phyloP scores from a whole-genome alignment of 2,797 vertebrate species.

The Cuculus canorus region DNA sequence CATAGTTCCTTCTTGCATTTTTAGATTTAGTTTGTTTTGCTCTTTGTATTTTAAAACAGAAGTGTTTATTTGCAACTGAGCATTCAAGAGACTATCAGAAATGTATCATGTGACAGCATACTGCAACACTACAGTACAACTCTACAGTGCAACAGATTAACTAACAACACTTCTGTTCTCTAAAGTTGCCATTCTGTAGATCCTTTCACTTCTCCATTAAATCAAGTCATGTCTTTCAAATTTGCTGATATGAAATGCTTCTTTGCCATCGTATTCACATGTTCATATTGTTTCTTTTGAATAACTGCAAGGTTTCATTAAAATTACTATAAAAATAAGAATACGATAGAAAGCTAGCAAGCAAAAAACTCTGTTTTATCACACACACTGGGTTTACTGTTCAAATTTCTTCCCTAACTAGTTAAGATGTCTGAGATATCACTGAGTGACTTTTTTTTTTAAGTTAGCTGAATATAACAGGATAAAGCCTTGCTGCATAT shows the following conservation, averaged over 20 bases:
- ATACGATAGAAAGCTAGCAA: not conserved
- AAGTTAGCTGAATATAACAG: not conserved
- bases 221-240: not conserved
- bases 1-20: not conserved
- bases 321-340: not conserved
- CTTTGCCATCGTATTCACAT: not conserved
- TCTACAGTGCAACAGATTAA: not conserved
- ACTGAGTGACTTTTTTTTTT: slow-evolving; percentile 10
- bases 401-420: not conserved
- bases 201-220: not conserved
- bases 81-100: not conserved
- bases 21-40: not conserved
- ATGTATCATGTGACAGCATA: not conserved
- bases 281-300: not conserved
- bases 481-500: not conserved
- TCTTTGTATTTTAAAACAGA: slow-evolving; percentile 4
- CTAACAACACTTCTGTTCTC: not conserved
- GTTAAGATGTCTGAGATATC: not conserved
- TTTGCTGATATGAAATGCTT: not conserved
- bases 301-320: not conserved
- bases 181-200: not conserved
- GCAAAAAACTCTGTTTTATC: not conserved
- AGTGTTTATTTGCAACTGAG: not conserved
- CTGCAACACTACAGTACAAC: not conserved
- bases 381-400: not conserved